phyloP scores from a whole-genome alignment of 2,797 vertebrate genomes.

The Hoplostethus atlanticus region DNA sequence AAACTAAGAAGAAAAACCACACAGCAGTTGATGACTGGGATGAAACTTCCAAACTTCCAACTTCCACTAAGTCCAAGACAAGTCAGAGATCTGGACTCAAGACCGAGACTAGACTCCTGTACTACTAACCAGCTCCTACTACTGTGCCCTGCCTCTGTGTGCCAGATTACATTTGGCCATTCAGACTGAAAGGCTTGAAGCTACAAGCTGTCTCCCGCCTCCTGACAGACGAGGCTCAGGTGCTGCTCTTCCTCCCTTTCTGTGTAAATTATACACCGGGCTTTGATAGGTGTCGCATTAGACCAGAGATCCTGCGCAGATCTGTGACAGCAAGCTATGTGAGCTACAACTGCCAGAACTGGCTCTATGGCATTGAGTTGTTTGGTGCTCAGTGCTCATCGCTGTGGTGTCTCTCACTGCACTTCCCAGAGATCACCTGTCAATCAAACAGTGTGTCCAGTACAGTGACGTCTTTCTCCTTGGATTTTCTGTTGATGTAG shows the following conservation, averaged over 20 bases:
- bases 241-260: slow-evolving; percentile 47
- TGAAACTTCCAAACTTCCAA: too few species aligned
- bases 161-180: slow-evolving; percentile 4
- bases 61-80: too few species aligned
- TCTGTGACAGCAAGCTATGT: slow-evolving; percentile 9
- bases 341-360: slow-evolving; percentile 26
- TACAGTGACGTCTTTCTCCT: too few species aligned
- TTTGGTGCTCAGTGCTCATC: too few species aligned
- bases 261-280: slow-evolving; percentile 56
- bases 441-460: too few species aligned
- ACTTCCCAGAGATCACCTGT: too few species aligned
- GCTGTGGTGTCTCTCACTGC: too few species aligned
- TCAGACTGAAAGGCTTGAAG: slow-evolving; percentile 38
- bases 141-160: not conserved
- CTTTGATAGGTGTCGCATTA: slow-evolving; percentile 55
- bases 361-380: not conserved
- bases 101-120: not conserved
- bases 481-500: too few species aligned
- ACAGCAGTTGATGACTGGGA: too few species aligned
- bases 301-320: slow-evolving; percentile 34
- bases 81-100: not conserved
- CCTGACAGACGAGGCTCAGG: slow-evolving; percentile 54
- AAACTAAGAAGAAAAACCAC: too few species aligned
- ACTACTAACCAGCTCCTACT: not conserved
- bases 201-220: slow-evolving; percentile 49